Base-by-base conservation (phyloP, 2,888 invertebrate species). In the Apotomis turbidana region DNA sequence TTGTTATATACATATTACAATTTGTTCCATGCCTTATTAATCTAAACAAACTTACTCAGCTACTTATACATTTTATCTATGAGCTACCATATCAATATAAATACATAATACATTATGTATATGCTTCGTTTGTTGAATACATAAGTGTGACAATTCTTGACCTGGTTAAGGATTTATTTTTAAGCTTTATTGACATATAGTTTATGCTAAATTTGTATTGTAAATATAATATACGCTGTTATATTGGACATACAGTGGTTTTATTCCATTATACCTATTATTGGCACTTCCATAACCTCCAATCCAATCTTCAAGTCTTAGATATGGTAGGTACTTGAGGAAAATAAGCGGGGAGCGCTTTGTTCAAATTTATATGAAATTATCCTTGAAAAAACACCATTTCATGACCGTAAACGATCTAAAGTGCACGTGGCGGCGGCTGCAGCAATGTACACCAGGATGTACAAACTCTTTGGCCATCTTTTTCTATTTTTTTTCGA, bases 21-120 rank as follows among this genome's bases (percentile, higher is more conserved):
- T 55, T 46, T 66, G n/a, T 55, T 57, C 66, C 46, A 57, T 57
- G 52, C 36, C 66, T 66, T 66, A 57, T 57, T 54, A 10, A 13
- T 52, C 12, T 66, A 64, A 41, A 54, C 41, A 5, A 64, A 12
- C 10, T 52, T 51, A 63, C 62, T 64, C n/a, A 46, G n/a, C 38
- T 10, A 58, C 38, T 38, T 49, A 9, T 49, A 49, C 10, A n/a
- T 12, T 10, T 57, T 57, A 57, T 57, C 4, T 57, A 10, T 44
- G 55, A 15, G 5, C 41, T 52, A 67, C 66, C 71, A 74, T 74
- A 74, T 55, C 77, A 71, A 73, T 68, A 64, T 27, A 27, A 27
- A 27, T 27, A 74, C 76, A 55, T 27, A 27, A 27, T 27, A 74
- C 76, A 55, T 27, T 55, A 64, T 55, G 41, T 54, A 57, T 57